A percentile compares a stretch with the other conserved stretches of the same genome.
Evolutionary conservation across 2,797 vertebrate species (phyloP).

Genomic region (Sebastes kiyomatsui): DNA sequence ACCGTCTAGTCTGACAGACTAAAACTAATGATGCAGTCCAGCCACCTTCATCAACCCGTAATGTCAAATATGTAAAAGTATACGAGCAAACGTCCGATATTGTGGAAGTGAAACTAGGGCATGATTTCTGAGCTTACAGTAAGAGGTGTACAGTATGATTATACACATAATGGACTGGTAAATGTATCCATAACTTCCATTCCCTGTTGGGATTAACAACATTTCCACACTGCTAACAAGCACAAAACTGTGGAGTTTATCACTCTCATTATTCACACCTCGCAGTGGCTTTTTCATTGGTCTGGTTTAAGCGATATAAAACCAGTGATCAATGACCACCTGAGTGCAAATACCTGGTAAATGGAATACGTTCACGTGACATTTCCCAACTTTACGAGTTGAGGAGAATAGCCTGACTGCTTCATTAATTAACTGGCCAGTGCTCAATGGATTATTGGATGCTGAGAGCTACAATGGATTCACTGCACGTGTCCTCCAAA

Average conservation of each 20-base stretch:
- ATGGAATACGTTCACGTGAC: not conserved
- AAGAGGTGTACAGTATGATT: not conserved
- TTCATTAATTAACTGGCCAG: conserved; percentile 48
- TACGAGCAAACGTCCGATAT: not conserved
- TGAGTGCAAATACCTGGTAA: conserved; percentile 36
- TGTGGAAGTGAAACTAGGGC: not conserved
- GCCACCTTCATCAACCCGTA: conserved; percentile 2
- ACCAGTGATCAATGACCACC: conserved; percentile 50
- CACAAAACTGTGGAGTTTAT: conserved; percentile 25
- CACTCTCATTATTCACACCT: conserved; percentile 36
- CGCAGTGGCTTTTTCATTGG: conserved; percentile 40
- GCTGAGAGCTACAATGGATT: conserved; percentile 1
- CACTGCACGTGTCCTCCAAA: conserved; percentile 1
- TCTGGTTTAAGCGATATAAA: conserved; percentile 40
- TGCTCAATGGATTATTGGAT: conserved; percentile 23
- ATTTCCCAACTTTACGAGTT: conserved; percentile 30
- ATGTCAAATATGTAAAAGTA: conserved; percentile 45
- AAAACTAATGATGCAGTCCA: conserved; percentile 41
- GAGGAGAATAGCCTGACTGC: conserved; percentile 5
- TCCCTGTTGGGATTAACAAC: conserved; percentile 25
- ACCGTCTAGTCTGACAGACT: not conserved
- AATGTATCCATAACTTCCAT: conserved; percentile 6
- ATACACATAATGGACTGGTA: not conserved
- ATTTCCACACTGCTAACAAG: conserved; percentile 15
- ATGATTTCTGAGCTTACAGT: not conserved